Base-by-base conservation (phyloP, 2,797 vertebrate species). In the Remorina albescens region DNA sequence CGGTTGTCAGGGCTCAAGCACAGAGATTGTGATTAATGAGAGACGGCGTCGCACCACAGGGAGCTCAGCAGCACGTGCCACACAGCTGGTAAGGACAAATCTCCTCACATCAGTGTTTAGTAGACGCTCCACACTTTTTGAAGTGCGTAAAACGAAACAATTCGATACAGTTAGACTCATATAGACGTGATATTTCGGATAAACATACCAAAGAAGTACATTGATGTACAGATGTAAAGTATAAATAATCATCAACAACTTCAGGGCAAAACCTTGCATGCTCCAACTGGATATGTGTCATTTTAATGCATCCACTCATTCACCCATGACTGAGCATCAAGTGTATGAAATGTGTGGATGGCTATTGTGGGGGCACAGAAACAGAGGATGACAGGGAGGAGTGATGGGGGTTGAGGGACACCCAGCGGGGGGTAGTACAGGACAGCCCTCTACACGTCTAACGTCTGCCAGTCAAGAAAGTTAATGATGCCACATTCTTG, bases 391-490 rank as follows among this genome's bases (percentile, higher is more conserved):
- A 89, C 90, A 88, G 83, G 78, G 69, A 84, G 82, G 87, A 87
- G 76, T 88, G 87, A 93, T 88, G 88, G 84, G 88, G 89, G 85
- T 82, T 87, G 89, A 91, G 88, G 71, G 89, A 91, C 91, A 91
- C 90, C 81, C 85, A 89, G 92, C 92, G 91, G 92, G 95, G 92
- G 88, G 90, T 74, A 71, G 86, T 89, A 92, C 92, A 84, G 79
- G 93, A 93, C 82, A 92, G 93, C 80, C 91, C 88, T 91, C 83
- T 80, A 90, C 88, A 94, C 95, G 89, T 93, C 94, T 53, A 83
- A 90, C 85, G 87, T 91, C 94, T 96, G 96, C 95, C 95, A 96
- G 91, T 96, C 93, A 94, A 92, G 67, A 69, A 90, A 93, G 93
- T 92, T 96, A 96, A 96, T 93, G 95, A 95, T 88, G 85, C 81